Conservation (phyloP, 1,140 invertebrate species). For the Pseudomyrmex cubaensis region DNA sequence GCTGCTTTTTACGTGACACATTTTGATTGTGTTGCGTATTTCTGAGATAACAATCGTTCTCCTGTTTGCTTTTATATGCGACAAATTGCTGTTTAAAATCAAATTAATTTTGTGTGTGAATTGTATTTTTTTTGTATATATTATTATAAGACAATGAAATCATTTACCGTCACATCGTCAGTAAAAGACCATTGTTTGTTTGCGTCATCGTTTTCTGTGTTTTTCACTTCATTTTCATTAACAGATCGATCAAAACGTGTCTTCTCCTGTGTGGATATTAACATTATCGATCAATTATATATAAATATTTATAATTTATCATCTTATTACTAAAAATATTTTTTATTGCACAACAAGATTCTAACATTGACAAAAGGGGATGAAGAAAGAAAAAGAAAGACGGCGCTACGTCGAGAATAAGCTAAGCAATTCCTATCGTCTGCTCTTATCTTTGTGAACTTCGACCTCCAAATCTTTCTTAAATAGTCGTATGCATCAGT, state of each 20-base stretch:
- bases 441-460: slow-evolving; percentile 75
- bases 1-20: slow-evolving; percentile 36
- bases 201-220: not conserved
- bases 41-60: slow-evolving; percentile 78
- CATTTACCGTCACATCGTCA: slow-evolving; percentile 77
- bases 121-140: not conserved
- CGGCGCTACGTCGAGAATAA: slow-evolving; percentile 46
- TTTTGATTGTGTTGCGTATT: slow-evolving; percentile 59
- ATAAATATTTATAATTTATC: not conserved
- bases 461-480: slow-evolving; percentile 74
- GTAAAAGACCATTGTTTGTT: slow-evolving; percentile 72
- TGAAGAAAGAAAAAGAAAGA: slow-evolving; percentile 24
- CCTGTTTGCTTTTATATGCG: slow-evolving; percentile 76
- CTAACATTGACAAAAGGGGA: slow-evolving; percentile 8
- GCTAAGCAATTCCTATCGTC: slow-evolving; percentile 38
- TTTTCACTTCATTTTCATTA: slow-evolving; percentile 16
- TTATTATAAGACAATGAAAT: slow-evolving; percentile 6
- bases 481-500: slow-evolving; percentile 25
- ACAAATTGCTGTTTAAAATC: slow-evolving; percentile 75
- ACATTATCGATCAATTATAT: slow-evolving; percentile 6
- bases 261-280: slow-evolving; percentile 71
- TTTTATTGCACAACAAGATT: not conserved
- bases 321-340: too few relatives aligned
- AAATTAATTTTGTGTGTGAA: not conserved
- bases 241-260: slow-evolving; percentile 77